These are phyloP conservation scores for Notechis scutatus DNA, from an alignment of 2,113 vertebrate genomes.

Conservation along the genomic window DNA sequence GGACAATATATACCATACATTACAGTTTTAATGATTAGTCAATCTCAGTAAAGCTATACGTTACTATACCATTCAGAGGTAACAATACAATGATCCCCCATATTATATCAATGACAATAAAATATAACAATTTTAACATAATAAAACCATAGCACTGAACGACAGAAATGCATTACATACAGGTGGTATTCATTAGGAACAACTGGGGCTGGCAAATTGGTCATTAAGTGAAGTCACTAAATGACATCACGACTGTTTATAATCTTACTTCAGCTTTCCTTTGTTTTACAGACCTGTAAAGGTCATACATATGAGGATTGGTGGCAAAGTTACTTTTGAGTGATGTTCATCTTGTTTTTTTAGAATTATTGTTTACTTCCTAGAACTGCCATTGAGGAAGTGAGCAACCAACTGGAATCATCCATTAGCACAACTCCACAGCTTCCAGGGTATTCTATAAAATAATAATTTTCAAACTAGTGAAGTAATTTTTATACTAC, in stretches of 20 bases:
- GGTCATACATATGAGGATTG: not conserved
- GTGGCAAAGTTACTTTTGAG: not conserved
- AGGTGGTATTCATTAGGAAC: not conserved
- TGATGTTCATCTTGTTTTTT: not conserved
- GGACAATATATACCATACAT: not conserved
- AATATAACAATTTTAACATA: not conserved
- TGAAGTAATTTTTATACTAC: not conserved
- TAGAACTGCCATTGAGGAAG: not conserved
- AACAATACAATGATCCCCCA: not conserved
- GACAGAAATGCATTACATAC: not conserved
- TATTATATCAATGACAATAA: not conserved
- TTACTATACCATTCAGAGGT: not conserved
- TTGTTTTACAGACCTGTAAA: not conserved
- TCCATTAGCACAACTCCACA: not conserved
- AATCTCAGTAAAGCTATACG: not conserved
- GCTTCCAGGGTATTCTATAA: not conserved
- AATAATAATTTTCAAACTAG: not conserved
- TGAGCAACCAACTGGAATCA: not conserved
- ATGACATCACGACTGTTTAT: not conserved
- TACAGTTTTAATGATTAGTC: not conserved
- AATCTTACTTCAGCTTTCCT: not conserved
- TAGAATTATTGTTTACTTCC: not conserved
- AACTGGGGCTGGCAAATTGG: not conserved
- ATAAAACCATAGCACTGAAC: not conserved
- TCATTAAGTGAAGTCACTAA: not conserved